Percentiles rank a stretch among this genome's conserved stretches.
Evolutionary conservation across 1,140 invertebrate species (phyloP).

Genomic region (Cyclina sinensis): DNA sequence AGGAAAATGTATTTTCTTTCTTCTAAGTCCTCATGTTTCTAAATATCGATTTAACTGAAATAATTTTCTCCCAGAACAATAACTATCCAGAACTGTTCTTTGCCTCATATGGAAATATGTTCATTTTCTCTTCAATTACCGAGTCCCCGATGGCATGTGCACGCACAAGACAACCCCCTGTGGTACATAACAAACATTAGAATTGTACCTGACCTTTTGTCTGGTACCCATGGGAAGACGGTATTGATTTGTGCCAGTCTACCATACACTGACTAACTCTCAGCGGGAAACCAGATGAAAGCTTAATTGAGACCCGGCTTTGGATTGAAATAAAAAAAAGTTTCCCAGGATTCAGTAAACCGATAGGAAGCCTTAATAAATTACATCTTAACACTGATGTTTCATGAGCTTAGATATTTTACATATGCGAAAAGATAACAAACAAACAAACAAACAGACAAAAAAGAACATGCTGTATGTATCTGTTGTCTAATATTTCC

Average conservation of each 20-base stretch:
- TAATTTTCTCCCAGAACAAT: conserved; percentile 55
- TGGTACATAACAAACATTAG: conserved; percentile 55
- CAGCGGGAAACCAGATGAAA: conserved; percentile 55
- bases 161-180: conserved; percentile 49
- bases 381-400: conserved; percentile 15
- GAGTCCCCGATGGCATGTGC: conserved; percentile 35
- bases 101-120: conserved; percentile 66
- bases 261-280: conserved; percentile 49
- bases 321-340: conserved; percentile 41
- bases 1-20: background rate
- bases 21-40: conserved; percentile 17
- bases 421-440: no score
- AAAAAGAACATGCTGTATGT: no score
- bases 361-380: conserved; percentile 45
- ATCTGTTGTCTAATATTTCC: no score
- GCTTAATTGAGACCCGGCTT: conserved; percentile 58
- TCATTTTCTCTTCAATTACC: conserved; percentile 64
- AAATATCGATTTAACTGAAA: conserved; percentile 53
- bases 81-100: conserved; percentile 32
- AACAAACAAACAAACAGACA: no score
- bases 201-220: conserved; percentile 60
- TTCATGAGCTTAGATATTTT: background rate
- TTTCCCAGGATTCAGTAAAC: conserved; percentile 25
- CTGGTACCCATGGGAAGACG: conserved; percentile 29
- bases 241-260: conserved; percentile 59